phyloP scores from a whole-genome alignment of 2,113 vertebrate genomes.

The Chiloscyllium plagiosum region DNA sequence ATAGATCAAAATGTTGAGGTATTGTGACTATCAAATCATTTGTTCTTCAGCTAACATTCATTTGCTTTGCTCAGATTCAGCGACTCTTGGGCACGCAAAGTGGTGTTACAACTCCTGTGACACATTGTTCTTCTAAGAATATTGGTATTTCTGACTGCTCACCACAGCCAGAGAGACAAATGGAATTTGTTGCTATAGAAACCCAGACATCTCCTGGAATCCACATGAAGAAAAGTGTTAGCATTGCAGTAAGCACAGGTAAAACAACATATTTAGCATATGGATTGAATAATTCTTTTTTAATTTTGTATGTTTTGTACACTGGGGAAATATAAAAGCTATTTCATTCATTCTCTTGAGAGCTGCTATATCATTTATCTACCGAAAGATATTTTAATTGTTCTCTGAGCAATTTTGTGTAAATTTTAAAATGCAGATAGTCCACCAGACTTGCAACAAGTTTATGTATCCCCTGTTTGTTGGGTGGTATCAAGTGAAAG shows the following conservation, averaged over 20 bases:
- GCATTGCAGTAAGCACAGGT: slow-evolving; percentile 92
- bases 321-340: neutral
- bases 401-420: neutral
- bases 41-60: neutral
- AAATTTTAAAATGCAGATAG: neutral
- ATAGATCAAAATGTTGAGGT: neutral
- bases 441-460: neutral
- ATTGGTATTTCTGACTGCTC: neutral
- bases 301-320: neutral
- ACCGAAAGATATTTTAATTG: neutral
- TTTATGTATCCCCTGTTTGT: neutral
- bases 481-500: neutral
- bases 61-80: slow-evolving; percentile 67
- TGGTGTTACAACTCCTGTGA: slow-evolving; percentile 25
- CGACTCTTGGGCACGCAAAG: slow-evolving; percentile 72
- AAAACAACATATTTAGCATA: slow-evolving; percentile 31
- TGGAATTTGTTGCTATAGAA: slow-evolving; percentile 55
- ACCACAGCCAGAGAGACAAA: slow-evolving; percentile 39
- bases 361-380: neutral
- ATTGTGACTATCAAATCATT: neutral
- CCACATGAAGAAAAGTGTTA: slow-evolving; percentile 59
- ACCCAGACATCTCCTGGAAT: slow-evolving; percentile 45
- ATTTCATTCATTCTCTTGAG: neutral
- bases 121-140: slow-evolving; percentile 42
- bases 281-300: neutral